A percentile compares a stretch with the other conserved stretches of the same genome.
Conservation (phyloP, 2,797 vertebrate genomes). For the Siniperca scherzeri region DNA sequence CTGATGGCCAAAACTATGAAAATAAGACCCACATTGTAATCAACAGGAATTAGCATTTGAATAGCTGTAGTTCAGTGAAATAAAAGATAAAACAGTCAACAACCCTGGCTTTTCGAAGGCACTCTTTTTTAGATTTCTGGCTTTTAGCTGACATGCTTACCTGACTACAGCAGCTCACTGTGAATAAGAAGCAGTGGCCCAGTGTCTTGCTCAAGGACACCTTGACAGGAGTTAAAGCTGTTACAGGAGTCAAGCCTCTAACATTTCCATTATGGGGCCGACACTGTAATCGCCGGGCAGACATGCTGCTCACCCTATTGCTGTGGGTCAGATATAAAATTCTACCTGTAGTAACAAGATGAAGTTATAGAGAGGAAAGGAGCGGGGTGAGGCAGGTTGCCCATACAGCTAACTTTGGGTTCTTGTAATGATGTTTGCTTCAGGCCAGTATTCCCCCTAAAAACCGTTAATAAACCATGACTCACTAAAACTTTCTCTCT, state of each 20-base stretch:
- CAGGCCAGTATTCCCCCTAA: slow-evolving; percentile 34
- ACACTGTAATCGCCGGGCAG: slow-evolving; percentile 38
- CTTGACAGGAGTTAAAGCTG: slow-evolving; percentile 28
- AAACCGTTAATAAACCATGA: slow-evolving; percentile 68
- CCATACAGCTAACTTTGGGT: slow-evolving; percentile 59
- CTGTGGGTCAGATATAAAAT: slow-evolving; percentile 44
- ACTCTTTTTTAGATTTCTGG: slow-evolving; percentile 11
- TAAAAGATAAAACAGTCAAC: slow-evolving; percentile 1
- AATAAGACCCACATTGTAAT: background rate
- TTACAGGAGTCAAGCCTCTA: slow-evolving; percentile 33
- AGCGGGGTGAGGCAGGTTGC: slow-evolving; percentile 5
- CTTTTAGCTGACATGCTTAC: slow-evolving; percentile 24
- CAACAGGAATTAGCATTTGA: background rate
- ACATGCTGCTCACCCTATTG: slow-evolving; percentile 22
- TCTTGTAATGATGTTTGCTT: slow-evolving; percentile 57
- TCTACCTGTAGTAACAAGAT: slow-evolving; percentile 40
- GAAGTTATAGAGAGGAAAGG: slow-evolving; percentile 39
- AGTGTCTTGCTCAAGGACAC: slow-evolving; percentile 48
- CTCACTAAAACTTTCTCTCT: slow-evolving; percentile 60
- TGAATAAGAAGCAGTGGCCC: slow-evolving; percentile 2
- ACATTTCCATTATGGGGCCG: slow-evolving; percentile 38
- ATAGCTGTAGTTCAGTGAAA: background rate
- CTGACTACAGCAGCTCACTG: slow-evolving; percentile 9
- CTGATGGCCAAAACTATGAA: background rate
- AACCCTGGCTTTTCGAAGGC: background rate